Conservation (phyloP, 2,888 invertebrate genomes). For the Muscina levida region DNA sequence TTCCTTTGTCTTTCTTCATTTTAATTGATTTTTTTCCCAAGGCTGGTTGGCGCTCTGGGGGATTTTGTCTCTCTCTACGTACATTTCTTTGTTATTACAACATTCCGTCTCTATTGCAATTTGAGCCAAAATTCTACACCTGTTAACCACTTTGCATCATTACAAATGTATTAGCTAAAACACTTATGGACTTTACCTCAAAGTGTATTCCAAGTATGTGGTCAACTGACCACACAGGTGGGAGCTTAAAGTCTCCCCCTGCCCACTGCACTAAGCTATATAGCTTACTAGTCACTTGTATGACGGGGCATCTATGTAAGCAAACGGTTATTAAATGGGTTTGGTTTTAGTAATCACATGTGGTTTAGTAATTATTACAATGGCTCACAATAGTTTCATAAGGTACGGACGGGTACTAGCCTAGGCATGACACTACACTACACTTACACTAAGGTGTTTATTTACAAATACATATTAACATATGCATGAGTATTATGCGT, state of each 20-base stretch:
- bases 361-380: constrained; percentile 53
- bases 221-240: background rate
- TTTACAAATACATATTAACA: too few relatives aligned
- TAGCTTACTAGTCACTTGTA: too few relatives aligned
- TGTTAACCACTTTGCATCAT: background rate
- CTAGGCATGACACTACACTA: background rate
- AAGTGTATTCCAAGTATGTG: background rate
- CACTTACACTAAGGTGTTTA: background rate
- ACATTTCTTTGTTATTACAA: too few relatives aligned
- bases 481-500: background rate
- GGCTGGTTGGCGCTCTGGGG: too few relatives aligned
- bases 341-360: constrained; percentile 55
- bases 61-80: too few relatives aligned
- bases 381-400: constrained; percentile 38
- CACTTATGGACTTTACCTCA: constrained; percentile 1
- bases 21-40: too few relatives aligned
- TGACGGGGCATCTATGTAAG: constrained; percentile 36
- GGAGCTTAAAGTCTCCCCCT: background rate
- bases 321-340: constrained; percentile 48
- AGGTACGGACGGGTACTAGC: too few relatives aligned
- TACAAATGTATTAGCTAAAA: background rate
- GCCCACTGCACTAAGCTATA: constrained; percentile 22
- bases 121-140: too few relatives aligned
- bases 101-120: too few relatives aligned
- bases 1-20: too few relatives aligned